Percentiles rank a stretch among this genome's conserved stretches.
Conservation (phyloP, 1,140 invertebrate genomes). For the Uloborus diversus region DNA sequence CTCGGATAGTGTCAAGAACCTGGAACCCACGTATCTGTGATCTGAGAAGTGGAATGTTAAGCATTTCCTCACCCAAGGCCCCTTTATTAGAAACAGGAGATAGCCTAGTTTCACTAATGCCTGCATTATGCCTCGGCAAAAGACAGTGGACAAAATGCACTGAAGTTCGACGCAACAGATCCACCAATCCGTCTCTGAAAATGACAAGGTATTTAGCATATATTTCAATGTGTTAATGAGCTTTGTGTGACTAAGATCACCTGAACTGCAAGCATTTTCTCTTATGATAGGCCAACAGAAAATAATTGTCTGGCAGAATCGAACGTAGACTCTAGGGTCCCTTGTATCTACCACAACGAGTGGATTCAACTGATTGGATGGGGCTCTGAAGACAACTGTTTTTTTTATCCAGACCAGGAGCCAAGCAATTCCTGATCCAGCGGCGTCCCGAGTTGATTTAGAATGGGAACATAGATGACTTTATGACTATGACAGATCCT, state of each 20-base stretch:
- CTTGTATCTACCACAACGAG: too few relatives aligned
- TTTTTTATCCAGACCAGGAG: too few relatives aligned
- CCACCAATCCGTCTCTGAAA: conserved; percentile 84
- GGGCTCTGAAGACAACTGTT: too few relatives aligned
- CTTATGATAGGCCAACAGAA: too few relatives aligned
- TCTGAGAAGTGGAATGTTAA: conserved; percentile 87
- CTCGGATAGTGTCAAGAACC: conserved; percentile 85
- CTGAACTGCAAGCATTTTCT: too few relatives aligned
- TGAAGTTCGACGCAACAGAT: conserved; percentile 83
- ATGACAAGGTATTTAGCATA: not conserved
- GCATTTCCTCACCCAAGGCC: conserved; percentile 70
- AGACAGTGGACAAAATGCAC: conserved; percentile 89
- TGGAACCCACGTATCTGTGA: conserved; percentile 89
- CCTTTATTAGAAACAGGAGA: conserved; percentile 51
- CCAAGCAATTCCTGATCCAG: too few relatives aligned
- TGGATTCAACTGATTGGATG: too few relatives aligned
- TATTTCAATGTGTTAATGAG: not conserved
- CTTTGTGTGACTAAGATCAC: not conserved
- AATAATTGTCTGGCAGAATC: too few relatives aligned
- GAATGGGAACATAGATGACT: too few relatives aligned
- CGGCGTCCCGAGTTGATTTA: too few relatives aligned
- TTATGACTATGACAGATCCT: too few relatives aligned
- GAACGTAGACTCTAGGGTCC: too few relatives aligned
- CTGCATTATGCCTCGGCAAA: conserved; percentile 81
- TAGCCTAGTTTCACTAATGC: conserved; percentile 67